Evolutionary conservation across 2,888 invertebrate genomes (phyloP).

Genomic region (Trileptium ribeirensis): DNA sequence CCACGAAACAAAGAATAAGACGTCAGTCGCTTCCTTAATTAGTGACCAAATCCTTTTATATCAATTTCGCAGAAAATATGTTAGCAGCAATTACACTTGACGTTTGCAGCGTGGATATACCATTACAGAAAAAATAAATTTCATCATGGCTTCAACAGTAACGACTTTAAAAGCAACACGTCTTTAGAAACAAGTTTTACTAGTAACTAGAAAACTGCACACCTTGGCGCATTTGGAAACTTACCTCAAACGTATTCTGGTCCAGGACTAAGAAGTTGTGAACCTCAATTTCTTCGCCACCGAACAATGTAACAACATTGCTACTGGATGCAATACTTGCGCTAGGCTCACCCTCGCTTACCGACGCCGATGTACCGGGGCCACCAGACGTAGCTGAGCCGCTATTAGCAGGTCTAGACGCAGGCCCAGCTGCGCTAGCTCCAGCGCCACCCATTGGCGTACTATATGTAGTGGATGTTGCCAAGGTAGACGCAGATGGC

Average conservation of each 20-base stretch:
- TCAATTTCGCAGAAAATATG: too few species aligned
- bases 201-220: too few species aligned
- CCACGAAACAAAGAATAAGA: too few species aligned
- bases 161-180: too few species aligned
- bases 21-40: too few species aligned
- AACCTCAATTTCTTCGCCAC: slow-evolving; percentile 62
- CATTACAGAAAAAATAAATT: too few species aligned
- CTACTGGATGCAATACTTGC: not conserved
- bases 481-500: slow-evolving; percentile 71
- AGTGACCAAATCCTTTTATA: too few species aligned
- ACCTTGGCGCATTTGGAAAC: too few species aligned
- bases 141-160: too few species aligned
- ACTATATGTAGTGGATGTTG: slow-evolving; percentile 59
- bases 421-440: not conserved
- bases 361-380: not conserved
- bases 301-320: not conserved
- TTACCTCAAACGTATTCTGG: slow-evolving; percentile 86
- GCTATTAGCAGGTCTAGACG: not conserved
- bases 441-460: slow-evolving; percentile 59
- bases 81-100: too few species aligned
- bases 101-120: too few species aligned
- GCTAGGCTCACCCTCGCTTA: not conserved
- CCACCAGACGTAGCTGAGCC: not conserved
- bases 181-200: too few species aligned
- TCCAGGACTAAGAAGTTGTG: slow-evolving; percentile 78